Evolutionary conservation across 2,797 vertebrate genomes (phyloP).

Genomic region (Allobates femoralis): DNA sequence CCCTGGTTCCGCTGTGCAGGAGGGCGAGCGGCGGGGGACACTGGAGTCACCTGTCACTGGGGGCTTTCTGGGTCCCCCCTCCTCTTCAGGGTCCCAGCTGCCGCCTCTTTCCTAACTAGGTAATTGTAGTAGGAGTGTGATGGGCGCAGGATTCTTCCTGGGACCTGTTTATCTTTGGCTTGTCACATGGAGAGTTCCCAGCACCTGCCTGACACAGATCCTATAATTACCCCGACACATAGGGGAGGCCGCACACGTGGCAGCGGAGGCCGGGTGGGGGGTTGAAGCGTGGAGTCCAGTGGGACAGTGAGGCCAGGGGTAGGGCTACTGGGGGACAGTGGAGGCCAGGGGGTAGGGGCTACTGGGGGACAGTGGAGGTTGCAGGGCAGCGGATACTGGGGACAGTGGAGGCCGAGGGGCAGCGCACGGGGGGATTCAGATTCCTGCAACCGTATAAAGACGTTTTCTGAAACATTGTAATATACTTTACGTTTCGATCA

Average conservation of each 20-base stretch:
- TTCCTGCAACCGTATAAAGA: neutral
- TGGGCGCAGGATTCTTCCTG: neutral
- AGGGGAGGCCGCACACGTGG: neutral
- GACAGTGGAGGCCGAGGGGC: neutral
- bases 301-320: too few relatives aligned
- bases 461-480: neutral
- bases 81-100: slow-evolving; percentile 42
- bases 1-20: too few relatives aligned
- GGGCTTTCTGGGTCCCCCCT: neutral
- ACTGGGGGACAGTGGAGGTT: too few relatives aligned
- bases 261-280: too few relatives aligned
- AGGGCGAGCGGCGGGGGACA: neutral
- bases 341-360: too few relatives aligned
- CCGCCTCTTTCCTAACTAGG: slow-evolving; percentile 58
- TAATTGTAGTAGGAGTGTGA: slow-evolving; percentile 40
- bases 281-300: too few relatives aligned
- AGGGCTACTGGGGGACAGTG: too few relatives aligned
- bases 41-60: slow-evolving; percentile 42
- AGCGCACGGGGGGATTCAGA: neutral
- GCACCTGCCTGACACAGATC: slow-evolving; percentile 39
- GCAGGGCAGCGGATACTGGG: too few relatives aligned
- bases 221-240: slow-evolving; percentile 7
- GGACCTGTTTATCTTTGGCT: slow-evolving; percentile 48
- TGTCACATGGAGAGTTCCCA: slow-evolving; percentile 47
- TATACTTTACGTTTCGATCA: neutral